Percentiles rank a stretch among this genome's conserved stretches.
phyloP scores from a whole-genome alignment of 2,113 vertebrate genomes.

The Pleuronectes platessa region DNA sequence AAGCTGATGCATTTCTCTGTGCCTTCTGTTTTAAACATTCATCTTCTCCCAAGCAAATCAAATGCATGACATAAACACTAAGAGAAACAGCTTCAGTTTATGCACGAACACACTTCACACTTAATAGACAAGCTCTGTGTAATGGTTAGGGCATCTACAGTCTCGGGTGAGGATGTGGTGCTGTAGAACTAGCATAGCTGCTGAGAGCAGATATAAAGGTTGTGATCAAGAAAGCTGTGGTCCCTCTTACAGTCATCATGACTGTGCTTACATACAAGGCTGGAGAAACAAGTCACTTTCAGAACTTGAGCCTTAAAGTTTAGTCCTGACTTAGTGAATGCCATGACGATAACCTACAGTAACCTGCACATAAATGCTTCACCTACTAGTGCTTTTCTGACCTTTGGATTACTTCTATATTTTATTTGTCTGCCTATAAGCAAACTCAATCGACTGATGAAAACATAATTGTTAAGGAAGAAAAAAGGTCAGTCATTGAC shows the following conservation, averaged over 20 bases:
- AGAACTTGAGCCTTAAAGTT: neutral
- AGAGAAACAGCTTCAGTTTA: neutral
- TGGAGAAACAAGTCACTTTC: neutral
- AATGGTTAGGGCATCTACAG: neutral
- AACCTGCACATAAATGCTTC: neutral
- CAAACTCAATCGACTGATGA: neutral
- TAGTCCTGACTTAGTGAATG: too few relatives aligned
- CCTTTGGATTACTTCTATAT: too few relatives aligned
- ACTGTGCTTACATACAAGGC: neutral
- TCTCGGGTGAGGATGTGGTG: neutral
- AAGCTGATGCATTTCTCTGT: neutral
- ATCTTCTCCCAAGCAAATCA: neutral
- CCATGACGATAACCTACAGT: neutral
- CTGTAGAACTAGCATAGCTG: neutral
- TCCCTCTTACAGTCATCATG: neutral
- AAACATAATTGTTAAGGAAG: neutral
- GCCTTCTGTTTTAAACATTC: too few relatives aligned
- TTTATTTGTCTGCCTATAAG: neutral
- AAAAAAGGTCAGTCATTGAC: too few relatives aligned
- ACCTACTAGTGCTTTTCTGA: neutral
- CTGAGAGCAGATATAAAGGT: neutral
- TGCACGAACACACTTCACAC: neutral
- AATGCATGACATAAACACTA: neutral
- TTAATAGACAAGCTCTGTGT: neutral
- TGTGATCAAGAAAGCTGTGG: neutral